Conservation (phyloP, 2,888 invertebrate species). For the Drosophila acutilabella region DNA sequence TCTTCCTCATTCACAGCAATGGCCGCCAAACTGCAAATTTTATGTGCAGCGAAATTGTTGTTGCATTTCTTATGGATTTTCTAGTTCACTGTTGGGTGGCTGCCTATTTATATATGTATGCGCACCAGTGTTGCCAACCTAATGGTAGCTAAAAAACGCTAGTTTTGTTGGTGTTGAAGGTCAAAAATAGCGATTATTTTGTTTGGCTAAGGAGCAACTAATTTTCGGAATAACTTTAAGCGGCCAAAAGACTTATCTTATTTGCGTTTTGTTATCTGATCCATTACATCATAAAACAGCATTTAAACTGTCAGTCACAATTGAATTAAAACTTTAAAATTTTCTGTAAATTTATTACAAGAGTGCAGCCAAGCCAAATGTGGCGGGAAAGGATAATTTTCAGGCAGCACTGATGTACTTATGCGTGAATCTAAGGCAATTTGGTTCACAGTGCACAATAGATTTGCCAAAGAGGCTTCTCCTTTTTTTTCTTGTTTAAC, state of each 20-base stretch:
- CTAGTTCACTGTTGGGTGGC: slow-evolving; percentile 1
- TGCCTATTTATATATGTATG: slow-evolving; percentile 12
- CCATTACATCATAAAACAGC: too few species aligned
- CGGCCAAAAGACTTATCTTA: too few species aligned
- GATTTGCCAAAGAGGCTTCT: slow-evolving; percentile 22
- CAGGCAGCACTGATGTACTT: background rate
- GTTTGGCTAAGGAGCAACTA: background rate
- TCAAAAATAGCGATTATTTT: background rate
- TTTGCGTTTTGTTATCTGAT: too few species aligned
- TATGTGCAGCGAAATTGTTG: slow-evolving; percentile 9
- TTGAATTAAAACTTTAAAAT: too few species aligned
- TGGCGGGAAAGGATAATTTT: too few species aligned
- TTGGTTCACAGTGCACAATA: background rate
- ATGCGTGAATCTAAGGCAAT: background rate
- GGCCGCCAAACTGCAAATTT: background rate
- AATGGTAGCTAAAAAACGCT: background rate
- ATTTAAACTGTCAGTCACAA: too few species aligned
- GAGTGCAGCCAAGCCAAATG: background rate
- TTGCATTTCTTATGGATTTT: slow-evolving; percentile 30
- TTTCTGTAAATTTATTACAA: background rate
- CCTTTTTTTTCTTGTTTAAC: slow-evolving; percentile 9
- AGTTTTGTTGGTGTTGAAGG: background rate
- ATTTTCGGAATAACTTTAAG: background rate
- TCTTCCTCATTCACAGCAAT: background rate
- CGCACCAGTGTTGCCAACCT: background rate